Conservation (phyloP, 2,888 invertebrate species). For the Caenorhabditis uteleia region DNA sequence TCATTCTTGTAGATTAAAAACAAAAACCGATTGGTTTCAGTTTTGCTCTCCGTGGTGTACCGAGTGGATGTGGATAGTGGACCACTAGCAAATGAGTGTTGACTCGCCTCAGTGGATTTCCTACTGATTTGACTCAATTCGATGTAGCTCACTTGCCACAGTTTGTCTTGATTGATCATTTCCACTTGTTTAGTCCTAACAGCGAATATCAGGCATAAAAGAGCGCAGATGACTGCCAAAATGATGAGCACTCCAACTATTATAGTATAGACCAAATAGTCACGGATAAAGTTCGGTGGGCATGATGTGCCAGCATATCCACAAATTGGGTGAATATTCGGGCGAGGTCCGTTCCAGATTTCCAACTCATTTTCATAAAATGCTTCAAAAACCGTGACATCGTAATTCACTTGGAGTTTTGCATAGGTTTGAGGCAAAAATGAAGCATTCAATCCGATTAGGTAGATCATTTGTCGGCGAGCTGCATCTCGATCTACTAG, state of each 20-base stretch:
- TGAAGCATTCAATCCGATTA: slow-evolving; percentile 30
- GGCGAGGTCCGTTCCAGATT: slow-evolving; percentile 37
- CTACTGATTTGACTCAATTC: slow-evolving; percentile 11
- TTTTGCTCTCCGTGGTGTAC: slow-evolving; percentile 43
- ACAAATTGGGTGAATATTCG: slow-evolving; percentile 19
- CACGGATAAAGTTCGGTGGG: slow-evolving; percentile 35
- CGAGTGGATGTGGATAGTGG: slow-evolving; percentile 44
- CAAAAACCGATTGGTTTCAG: slow-evolving; percentile 34
- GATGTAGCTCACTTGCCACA: slow-evolving; percentile 44
- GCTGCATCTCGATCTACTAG: slow-evolving; percentile 27
- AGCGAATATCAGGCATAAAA: slow-evolving; percentile 24
- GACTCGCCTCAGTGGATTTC: slow-evolving; percentile 22
- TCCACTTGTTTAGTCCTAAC: slow-evolving; percentile 38
- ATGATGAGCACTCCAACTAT: slow-evolving; percentile 32
- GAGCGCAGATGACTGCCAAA: slow-evolving; percentile 20
- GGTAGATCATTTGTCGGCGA: slow-evolving; percentile 29
- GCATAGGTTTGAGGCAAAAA: slow-evolving; percentile 22
- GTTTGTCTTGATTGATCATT: slow-evolving; percentile 33
- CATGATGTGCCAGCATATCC: slow-evolving; percentile 45
- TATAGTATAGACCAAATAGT: slow-evolving; percentile 41
- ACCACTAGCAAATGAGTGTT: slow-evolving; percentile 43
- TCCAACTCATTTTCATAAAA: slow-evolving; percentile 10
- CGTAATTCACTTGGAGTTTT: slow-evolving; percentile 20
- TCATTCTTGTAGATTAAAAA: slow-evolving; percentile 27
- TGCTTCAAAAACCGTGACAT: neutral